Base-by-base conservation (phyloP, 2,113 vertebrate species). In the Paratilapia polleni region DNA sequence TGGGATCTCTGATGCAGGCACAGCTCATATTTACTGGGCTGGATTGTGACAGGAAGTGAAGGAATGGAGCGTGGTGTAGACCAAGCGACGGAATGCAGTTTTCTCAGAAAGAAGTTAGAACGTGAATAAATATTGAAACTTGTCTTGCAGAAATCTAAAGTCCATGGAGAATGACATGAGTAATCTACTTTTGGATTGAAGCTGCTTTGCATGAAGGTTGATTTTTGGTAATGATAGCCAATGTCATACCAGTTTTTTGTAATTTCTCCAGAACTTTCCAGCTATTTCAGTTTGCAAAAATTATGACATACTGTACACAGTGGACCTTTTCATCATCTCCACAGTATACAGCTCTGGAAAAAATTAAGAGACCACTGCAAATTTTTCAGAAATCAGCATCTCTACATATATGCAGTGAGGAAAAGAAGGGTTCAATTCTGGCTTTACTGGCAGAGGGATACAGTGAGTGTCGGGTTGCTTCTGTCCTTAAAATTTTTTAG, bases 1-100 rank as follows among this genome's bases (percentile, higher is more conserved):
- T 93, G 87, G 84, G 83, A 88, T 92, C 86, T 91, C 52, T 87
- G 87, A 93, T 88, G 90, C 88, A 82, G 81, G 64, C 82, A 60
- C 41, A 12, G 77, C 63, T 91, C 90, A 89, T 91, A 94, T 93
- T 93, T 89, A 89, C 89, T 60, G 75, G 47, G 31, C 49, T 66
- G 80, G 81, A 82, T 88, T 78, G 64, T 89, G 87, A 84, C 59
- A 15, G 82, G 63, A 81, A 80, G 70, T 54, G 66, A 82, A 80
- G 68, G 54, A 79, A 84, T 57, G 38, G 14, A 81, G 63, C 11
- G 11, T 43, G n/a, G 52, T 58, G 11, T 49, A 68, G 85, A 73
- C 14, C 38, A 63, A 31, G 73, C 3, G 75, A 49, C 8, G 28
- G 66, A 80, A 54, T 34, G 61, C 41, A 43, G 76, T 76, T 81